These are phyloP conservation scores for Xiphophorus birchmanni DNA, from an alignment of 2,797 vertebrate genomes.

Conservation along the genomic window DNA sequence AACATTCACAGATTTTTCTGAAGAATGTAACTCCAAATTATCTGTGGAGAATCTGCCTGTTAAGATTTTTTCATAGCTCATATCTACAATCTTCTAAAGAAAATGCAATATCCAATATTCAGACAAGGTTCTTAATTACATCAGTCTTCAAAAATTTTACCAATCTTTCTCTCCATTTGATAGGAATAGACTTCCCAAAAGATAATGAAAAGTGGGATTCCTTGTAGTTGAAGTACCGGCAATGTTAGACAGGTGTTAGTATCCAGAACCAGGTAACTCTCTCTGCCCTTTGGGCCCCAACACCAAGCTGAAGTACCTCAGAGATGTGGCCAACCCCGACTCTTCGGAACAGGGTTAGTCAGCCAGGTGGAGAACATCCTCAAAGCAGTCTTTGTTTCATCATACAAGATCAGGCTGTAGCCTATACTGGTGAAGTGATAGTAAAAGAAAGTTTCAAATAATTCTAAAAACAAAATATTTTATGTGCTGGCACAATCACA, in stretches of 20 bases:
- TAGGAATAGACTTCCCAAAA: not conserved
- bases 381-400: not conserved
- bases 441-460: not conserved
- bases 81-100: not conserved
- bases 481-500: not conserved
- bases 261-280: not conserved
- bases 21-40: not conserved
- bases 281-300: not conserved
- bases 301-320: not conserved
- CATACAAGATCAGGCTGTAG: not conserved
- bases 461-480: not conserved
- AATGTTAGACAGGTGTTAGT: not conserved
- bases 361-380: not conserved
- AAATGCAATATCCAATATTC: not conserved
- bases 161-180: not conserved
- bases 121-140: not conserved
- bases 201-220: not conserved
- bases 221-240: not conserved
- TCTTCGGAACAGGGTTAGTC: not conserved
- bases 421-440: not conserved
- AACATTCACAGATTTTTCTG: not conserved
- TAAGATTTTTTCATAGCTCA: too few relatives aligned
- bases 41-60: not conserved
- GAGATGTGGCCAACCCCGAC: not conserved
- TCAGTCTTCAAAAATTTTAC: not conserved